phyloP scores from a whole-genome alignment of 2,113 vertebrate species.

The Callocephalon fimbriatum region DNA sequence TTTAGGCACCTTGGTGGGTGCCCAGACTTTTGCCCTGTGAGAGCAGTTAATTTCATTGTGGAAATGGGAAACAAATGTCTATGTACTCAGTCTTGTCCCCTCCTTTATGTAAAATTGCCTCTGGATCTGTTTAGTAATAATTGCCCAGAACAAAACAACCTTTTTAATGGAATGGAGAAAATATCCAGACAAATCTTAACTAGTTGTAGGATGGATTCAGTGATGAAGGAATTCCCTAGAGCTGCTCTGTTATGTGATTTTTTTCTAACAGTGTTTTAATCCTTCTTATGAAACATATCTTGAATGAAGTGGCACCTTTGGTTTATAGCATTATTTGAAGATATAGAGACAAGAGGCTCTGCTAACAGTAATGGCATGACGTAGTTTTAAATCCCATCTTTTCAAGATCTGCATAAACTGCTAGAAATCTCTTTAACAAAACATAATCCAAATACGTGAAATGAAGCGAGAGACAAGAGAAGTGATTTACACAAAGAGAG shows the following conservation, averaged over 20 bases:
- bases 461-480: background rate
- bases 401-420: background rate
- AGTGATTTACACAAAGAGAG: background rate
- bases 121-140: background rate
- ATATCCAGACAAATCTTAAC: background rate
- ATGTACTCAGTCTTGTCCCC: background rate
- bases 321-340: background rate
- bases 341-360: background rate
- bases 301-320: background rate
- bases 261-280: background rate
- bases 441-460: background rate
- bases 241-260: background rate
- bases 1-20: background rate
- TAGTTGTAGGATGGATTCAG: background rate
- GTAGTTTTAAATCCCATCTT: background rate
- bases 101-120: background rate
- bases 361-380: background rate
- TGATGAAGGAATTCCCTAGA: background rate
- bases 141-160: background rate
- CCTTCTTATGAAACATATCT: background rate
- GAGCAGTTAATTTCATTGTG: background rate
- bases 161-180: background rate
- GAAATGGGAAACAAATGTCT: background rate
- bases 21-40: background rate
- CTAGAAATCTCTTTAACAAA: background rate